A percentile compares a stretch with the other conserved stretches of the same genome.
Conservation (phyloP, 2,888 invertebrate species). For the Erynnis tages region DNA sequence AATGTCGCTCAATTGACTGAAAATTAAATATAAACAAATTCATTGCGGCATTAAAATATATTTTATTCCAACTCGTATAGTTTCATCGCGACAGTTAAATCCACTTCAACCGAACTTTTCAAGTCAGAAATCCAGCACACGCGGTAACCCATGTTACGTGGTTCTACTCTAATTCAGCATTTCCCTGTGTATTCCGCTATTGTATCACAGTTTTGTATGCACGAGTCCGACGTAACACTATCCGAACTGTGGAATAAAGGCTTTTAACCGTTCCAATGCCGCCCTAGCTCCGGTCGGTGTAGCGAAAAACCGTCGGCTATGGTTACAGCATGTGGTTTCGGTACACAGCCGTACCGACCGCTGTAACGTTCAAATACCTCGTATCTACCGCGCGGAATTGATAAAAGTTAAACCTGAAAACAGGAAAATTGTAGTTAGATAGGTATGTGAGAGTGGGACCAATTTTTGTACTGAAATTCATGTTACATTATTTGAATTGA, state of each 20-base stretch:
- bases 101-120: neutral
- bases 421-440: neutral
- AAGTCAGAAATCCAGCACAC: neutral
- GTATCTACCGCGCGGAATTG: slow-evolving; percentile 1
- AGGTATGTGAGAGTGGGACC: neutral
- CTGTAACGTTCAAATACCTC: neutral
- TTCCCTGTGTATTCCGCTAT: slow-evolving; percentile 30
- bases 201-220: slow-evolving; percentile 1
- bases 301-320: slow-evolving; percentile 1
- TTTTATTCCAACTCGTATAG: no score
- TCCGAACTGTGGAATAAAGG: slow-evolving; percentile 11
- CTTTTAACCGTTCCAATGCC: slow-evolving; percentile 15
- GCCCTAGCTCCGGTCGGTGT: neutral
- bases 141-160: slow-evolving; percentile 2
- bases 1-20: no score
- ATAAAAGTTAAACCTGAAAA: neutral
- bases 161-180: slow-evolving; percentile 58
- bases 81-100: neutral
- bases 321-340: slow-evolving; percentile 15
- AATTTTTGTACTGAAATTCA: neutral
- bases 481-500: no score
- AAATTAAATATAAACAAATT: no score
- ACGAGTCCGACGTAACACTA: slow-evolving; percentile 11
- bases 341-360: neutral
- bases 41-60: no score